A percentile compares a stretch with the other conserved stretches of the same genome.
phyloP scores from a whole-genome alignment of 2,113 vertebrate species.

The Muntiacus reevesi region DNA sequence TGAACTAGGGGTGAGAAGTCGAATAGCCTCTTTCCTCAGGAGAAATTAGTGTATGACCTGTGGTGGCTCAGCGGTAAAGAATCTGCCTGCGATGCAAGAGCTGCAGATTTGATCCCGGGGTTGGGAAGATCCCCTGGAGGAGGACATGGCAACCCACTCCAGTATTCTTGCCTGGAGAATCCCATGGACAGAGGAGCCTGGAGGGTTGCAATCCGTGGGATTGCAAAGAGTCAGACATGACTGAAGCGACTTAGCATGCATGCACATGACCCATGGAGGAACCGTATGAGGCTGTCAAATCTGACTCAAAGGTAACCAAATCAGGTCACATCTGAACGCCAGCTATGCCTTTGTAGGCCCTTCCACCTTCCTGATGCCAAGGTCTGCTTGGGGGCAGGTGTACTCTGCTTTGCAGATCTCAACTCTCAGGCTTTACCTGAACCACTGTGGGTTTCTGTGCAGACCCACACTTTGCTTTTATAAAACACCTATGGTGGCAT shows the following conservation, averaged over 20 bases:
- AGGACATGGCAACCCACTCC: not conserved
- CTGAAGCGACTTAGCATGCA: not conserved
- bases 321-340: not conserved
- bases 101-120: not conserved
- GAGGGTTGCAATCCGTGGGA: not conserved
- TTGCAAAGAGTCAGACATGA: not conserved
- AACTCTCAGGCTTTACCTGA: not conserved
- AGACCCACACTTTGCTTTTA: not conserved
- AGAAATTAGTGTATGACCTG: not conserved
- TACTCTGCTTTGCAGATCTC: not conserved
- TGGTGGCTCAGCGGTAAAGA: not conserved
- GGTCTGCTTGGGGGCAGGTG: not conserved
- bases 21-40: not conserved
- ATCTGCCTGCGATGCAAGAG: not conserved
- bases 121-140: not conserved
- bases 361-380: not conserved
- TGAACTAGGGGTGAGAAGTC: not conserved
- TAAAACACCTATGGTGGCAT: not conserved
- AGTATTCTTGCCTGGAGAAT: not conserved
- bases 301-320: not conserved
- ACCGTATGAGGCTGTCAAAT: not conserved
- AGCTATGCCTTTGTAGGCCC: not conserved
- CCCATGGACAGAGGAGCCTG: not conserved
- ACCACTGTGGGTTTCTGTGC: not conserved
- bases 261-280: not conserved